phyloP scores from a whole-genome alignment of 2,888 invertebrate species.

The Arge pagana region DNA sequence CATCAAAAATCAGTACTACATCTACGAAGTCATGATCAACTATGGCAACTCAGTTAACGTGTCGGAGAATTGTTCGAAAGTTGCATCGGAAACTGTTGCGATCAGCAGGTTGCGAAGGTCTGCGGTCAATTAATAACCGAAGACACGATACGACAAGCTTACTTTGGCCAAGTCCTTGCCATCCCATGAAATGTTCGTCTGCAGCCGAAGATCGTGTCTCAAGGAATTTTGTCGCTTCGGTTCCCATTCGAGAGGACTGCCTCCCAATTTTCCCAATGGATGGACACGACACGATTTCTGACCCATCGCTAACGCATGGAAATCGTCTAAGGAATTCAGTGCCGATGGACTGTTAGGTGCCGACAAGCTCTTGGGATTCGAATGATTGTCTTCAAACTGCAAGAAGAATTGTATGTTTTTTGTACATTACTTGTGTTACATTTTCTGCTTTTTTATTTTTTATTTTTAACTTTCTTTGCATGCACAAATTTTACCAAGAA shows the following conservation, averaged over 20 bases:
- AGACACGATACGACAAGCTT: slow-evolving; percentile 17
- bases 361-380: slow-evolving; percentile 37
- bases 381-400: slow-evolving; percentile 49
- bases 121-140: background rate
- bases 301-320: slow-evolving; percentile 35
- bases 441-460: background rate
- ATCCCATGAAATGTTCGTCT: slow-evolving; percentile 28
- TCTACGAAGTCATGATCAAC: no score
- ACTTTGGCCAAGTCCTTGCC: slow-evolving; percentile 43
- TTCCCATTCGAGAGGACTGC: slow-evolving; percentile 43
- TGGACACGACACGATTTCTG: slow-evolving; percentile 35
- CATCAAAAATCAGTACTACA: no score
- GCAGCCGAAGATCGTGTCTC: slow-evolving; percentile 2
- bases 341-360: slow-evolving; percentile 47
- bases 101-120: no score
- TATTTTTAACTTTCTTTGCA: background rate
- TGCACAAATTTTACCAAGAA: background rate
- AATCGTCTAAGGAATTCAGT: slow-evolving; percentile 37
- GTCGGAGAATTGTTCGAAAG: no score
- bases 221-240: slow-evolving; percentile 37
- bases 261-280: slow-evolving; percentile 36
- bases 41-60: no score
- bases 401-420: slow-evolving; percentile 21
- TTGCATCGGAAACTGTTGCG: no score
- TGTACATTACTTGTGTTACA: no score